Base-by-base conservation (phyloP, 92 coral and sea anemone species). In the Palythoa heliodiscus region DNA sequence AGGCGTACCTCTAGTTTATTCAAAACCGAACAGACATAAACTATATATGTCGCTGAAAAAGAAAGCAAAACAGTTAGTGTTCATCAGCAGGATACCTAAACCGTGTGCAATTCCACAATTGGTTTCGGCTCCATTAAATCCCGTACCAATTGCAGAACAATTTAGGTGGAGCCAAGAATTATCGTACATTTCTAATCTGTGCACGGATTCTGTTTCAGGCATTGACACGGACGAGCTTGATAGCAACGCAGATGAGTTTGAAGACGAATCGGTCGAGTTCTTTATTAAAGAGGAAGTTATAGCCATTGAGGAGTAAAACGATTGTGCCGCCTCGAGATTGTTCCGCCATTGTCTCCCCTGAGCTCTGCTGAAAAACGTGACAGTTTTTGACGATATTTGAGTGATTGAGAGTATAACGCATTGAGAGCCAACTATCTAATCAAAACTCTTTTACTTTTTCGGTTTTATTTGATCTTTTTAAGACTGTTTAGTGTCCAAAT, bases 191-290 rank as follows among this genome's bases (percentile, higher is more conserved):
- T 8, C 5, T 43, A 43, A 43, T 43, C 50, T 1, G 50, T 43
- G 50, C 9, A 43, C 50, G 50, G 50, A 43, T 43, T 43, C 50
- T 63, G 22, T 70, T 70, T 16, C 77, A 97, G 99, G 99, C 75
- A 63, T 90, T 67, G 99, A 97, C 53, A 94, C 98, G 15, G 99
- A 97, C 71, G 88, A 91, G 68, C 79, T 93, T 86, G 98, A 94
- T 58, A 92, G 95, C 38, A 92, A 90, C 69, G 94, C 95, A 5
- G 95, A 93, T 60, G 99, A 97, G 87, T 92, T 97, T 88, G 99
- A 97, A 85, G 99, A 93, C 60, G 99, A 97, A 76, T 88, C 93
- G 55, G 98, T 97, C 71, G 99, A 97, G 83, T 97, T 97, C 99
- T 97, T 97, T 97, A 90, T 94, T 84, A 94, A 97, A 88, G 99